These are phyloP conservation scores for Hesperia comma DNA, from an alignment of 2,888 invertebrate genomes.

Conservation along the genomic window DNA sequence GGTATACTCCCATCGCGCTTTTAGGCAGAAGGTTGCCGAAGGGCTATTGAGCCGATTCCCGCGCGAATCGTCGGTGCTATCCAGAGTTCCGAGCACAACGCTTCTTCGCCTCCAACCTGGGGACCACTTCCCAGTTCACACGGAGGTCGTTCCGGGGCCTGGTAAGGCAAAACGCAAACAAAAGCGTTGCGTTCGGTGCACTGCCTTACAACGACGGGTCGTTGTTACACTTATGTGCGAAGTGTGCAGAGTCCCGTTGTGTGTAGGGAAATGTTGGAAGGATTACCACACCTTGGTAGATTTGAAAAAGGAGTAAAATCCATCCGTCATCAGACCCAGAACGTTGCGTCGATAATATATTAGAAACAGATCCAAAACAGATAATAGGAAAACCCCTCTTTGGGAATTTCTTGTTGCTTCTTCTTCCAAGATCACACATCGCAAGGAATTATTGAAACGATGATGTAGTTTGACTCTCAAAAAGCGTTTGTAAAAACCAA, in stretches of 20 bases:
- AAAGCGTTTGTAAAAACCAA: too few relatives aligned
- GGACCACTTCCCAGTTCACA: neutral
- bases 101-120: neutral
- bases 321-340: too few relatives aligned
- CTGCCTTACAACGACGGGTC: neutral
- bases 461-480: too few relatives aligned
- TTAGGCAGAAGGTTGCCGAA: constrained; percentile 5
- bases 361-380: too few relatives aligned
- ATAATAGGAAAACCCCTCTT: too few relatives aligned
- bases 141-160: neutral
- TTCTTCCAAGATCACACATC: too few relatives aligned
- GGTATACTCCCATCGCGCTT: neutral
- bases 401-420: too few relatives aligned
- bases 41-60: constrained; percentile 2
- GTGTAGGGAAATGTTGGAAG: too few relatives aligned
- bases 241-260: neutral
- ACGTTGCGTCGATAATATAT: too few relatives aligned
- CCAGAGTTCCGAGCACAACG: neutral
- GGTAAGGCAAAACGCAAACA: neutral
- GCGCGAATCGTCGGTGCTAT: neutral
- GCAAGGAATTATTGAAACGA: too few relatives aligned
- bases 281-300: neutral
- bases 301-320: neutral
- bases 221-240: neutral
- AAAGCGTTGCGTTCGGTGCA: constrained; percentile 4